Evolutionary conservation across 2,888 invertebrate species (phyloP).

Genomic region (Coremacera marginata): DNA sequence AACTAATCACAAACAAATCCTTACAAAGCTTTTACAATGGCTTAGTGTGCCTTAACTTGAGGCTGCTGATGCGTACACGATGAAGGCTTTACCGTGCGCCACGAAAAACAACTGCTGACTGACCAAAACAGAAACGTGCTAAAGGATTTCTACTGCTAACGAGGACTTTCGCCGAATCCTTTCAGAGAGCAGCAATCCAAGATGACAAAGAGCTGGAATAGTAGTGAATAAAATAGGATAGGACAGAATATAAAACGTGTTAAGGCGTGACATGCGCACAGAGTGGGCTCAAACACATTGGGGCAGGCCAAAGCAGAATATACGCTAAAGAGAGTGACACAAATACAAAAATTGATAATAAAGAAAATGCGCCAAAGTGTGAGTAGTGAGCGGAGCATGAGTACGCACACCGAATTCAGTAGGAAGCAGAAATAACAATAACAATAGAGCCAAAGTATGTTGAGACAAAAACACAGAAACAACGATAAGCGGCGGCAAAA

Average conservation of each 20-base stretch:
- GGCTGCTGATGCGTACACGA: not conserved
- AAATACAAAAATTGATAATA: not conserved
- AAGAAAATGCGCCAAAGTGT: slow-evolving; percentile 34
- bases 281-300: slow-evolving; percentile 47
- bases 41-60: not conserved
- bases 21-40: not conserved
- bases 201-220: not conserved
- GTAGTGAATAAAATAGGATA: too few species aligned
- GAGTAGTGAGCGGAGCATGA: slow-evolving; percentile 11
- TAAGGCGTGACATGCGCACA: slow-evolving; percentile 43
- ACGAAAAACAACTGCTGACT: slow-evolving; percentile 70
- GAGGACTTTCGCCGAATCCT: not conserved
- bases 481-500: slow-evolving; percentile 58
- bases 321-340: slow-evolving; percentile 17
- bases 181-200: not conserved
- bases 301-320: slow-evolving; percentile 42
- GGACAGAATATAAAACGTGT: too few species aligned
- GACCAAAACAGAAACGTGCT: slow-evolving; percentile 70
- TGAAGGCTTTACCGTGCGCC: slow-evolving; percentile 48
- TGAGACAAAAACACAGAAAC: slow-evolving; percentile 67
- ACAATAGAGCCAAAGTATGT: slow-evolving; percentile 51
- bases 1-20: not conserved
- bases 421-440: slow-evolving; percentile 44
- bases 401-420: not conserved
- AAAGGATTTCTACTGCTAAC: slow-evolving; percentile 62